phyloP scores from a whole-genome alignment of 2,113 vertebrate species.

The Kryptolebias marmoratus region DNA sequence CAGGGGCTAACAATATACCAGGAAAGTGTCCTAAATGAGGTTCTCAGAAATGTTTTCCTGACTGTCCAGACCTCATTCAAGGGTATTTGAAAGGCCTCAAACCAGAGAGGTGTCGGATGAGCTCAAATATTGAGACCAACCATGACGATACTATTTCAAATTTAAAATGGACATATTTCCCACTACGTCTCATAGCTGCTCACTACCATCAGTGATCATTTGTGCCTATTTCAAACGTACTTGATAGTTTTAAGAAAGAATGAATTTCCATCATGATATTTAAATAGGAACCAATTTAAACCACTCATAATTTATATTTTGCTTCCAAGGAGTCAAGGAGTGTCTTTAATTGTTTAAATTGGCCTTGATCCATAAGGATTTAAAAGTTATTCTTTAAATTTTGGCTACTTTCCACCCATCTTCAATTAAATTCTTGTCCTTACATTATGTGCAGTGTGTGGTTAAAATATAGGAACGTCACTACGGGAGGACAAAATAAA shows the following conservation, averaged over 20 bases:
- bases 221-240: neutral
- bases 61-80: conserved; percentile 22
- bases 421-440: no score
- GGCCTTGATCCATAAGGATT: no score
- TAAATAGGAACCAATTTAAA: neutral
- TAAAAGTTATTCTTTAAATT: no score
- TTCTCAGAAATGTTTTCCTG: conserved; percentile 66
- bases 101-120: neutral
- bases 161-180: no score
- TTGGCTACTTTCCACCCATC: no score
- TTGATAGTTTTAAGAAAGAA: neutral
- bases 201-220: no score
- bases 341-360: no score
- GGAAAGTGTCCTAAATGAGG: conserved; percentile 28
- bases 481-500: no score
- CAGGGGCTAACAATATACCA: conserved; percentile 36
- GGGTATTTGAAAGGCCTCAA: neutral
- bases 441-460: no score
- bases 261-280: neutral
- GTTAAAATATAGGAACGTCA: no score
- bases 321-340: no score
- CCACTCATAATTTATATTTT: no score
- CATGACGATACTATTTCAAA: neutral
- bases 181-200: neutral
- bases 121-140: neutral